A percentile compares a stretch with the other conserved stretches of the same genome.
Conservation (phyloP, 2,888 invertebrate genomes). For the Eurytoma adleriae region DNA sequence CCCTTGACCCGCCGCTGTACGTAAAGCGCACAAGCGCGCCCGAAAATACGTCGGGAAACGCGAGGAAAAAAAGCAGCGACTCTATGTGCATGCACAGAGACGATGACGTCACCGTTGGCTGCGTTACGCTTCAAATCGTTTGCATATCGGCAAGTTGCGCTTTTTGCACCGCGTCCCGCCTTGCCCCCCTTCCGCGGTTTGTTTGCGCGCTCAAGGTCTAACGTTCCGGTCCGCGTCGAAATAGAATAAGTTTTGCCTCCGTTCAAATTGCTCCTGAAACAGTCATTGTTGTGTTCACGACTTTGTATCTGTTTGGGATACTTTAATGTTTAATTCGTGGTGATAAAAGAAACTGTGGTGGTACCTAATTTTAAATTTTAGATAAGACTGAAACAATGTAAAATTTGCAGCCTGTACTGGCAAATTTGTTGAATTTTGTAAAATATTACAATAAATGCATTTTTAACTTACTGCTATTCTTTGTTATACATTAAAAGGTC, state of each 20-base stretch:
- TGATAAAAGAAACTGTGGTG: too few relatives aligned
- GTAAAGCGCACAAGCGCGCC: background rate
- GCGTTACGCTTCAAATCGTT: constrained; percentile 11
- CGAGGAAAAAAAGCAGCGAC: background rate
- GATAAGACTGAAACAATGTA: too few relatives aligned
- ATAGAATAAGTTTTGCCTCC: constrained; percentile 1
- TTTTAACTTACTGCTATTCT: too few relatives aligned
- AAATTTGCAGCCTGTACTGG: too few relatives aligned
- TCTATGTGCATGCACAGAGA: background rate
- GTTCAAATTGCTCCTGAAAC: too few relatives aligned
- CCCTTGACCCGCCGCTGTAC: background rate
- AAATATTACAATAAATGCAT: too few relatives aligned
- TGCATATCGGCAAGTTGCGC: constrained; percentile 15
- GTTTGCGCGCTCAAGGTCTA: constrained; percentile 9
- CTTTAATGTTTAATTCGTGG: too few relatives aligned
- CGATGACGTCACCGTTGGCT: background rate
- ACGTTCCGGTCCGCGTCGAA: background rate
- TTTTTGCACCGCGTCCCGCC: background rate
- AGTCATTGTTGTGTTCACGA: too few relatives aligned
- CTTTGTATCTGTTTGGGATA: too few relatives aligned
- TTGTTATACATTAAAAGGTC: too few relatives aligned
- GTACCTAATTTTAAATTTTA: too few relatives aligned
- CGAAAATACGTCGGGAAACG: background rate
- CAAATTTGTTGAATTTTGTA: too few relatives aligned
- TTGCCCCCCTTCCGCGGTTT: background rate